Conservation (phyloP, 2,113 vertebrate species). For the Pholis gunnellus region DNA sequence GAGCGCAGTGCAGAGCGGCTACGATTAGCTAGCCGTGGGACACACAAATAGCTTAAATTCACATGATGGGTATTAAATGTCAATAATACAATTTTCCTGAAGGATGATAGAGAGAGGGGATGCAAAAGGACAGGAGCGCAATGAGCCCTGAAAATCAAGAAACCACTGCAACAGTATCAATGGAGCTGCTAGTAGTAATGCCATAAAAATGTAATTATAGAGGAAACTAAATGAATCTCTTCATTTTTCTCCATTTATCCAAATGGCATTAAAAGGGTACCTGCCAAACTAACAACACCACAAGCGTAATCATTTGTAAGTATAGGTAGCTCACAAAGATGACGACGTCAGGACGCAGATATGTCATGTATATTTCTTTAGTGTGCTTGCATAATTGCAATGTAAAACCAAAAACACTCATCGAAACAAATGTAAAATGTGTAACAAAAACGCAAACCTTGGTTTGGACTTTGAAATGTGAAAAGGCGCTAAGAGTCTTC, state of each 20-base stretch:
- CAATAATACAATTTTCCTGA: background rate
- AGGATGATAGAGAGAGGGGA: no score
- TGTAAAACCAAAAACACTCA: background rate
- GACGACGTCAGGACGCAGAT: background rate
- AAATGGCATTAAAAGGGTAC: background rate
- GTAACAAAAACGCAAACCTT: background rate
- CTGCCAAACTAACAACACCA: background rate
- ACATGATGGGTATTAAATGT: background rate
- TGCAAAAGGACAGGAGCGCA: background rate
- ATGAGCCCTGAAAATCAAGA: background rate
- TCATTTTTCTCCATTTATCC: background rate
- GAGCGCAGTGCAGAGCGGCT: background rate
- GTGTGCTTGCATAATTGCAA: background rate
- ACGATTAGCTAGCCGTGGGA: background rate
- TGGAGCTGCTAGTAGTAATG: background rate
- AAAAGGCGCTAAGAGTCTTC: background rate
- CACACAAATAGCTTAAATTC: background rate
- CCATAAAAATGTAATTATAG: background rate
- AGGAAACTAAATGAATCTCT: background rate
- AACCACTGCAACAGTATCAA: background rate
- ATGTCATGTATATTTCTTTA: background rate
- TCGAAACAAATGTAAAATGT: background rate
- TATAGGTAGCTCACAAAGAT: background rate
- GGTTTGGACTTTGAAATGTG: background rate
- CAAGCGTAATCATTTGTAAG: background rate